Evolutionary conservation across 2,113 vertebrate genomes (phyloP), one percentile per base, ranked within the genome.

Genomic region (Pangasianodon gigas): DNA sequence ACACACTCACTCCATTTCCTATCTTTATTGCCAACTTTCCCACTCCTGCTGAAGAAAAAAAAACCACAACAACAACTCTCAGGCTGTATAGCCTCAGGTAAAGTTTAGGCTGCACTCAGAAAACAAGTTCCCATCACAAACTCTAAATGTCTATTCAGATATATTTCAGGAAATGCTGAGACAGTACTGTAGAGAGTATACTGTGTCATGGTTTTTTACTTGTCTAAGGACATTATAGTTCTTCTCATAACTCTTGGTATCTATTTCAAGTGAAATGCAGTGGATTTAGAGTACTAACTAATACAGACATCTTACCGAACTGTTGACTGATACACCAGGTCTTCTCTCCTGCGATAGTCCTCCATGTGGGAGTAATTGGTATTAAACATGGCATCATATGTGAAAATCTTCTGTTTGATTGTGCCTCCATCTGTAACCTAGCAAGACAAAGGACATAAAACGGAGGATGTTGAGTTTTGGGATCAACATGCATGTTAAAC

Each of bases 281-380:
- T 54, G 0, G 29, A 56, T 86, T 14, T 69, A 4, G 44, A 52
- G 46, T 10, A 26, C n/a, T 9, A 74, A 69, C 14, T 1, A 54
- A 62, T 19, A 3, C 19, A 82, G 6, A 4, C 90, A 46, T 88
- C 97, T 97, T 93, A 99, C 98, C 98, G 96, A 93, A 99, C 98
- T 0, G 98, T 99, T 81, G 97, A 98, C 92, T 99, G 98, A 89
- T 99, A 99, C 41, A 99, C 97, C 16, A 99, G 96, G 77, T 99
- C 98, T 87, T 99, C 98, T 11, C 98, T 94, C 93, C 97, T 96
- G 88, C 97, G 96, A 91, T 98, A 98, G 88, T 97, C 98, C 94
- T 99, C 98, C 97, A 99, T 98, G 93, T 99, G 98, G 0, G 98
- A 99, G 94, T 97, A 98, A 92, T 99, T 99, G 95, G 98, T 99